A percentile compares a stretch with the other conserved stretches of the same genome.
phyloP scores from a whole-genome alignment of 2,888 invertebrate species.

The Drosophila meridiana region DNA sequence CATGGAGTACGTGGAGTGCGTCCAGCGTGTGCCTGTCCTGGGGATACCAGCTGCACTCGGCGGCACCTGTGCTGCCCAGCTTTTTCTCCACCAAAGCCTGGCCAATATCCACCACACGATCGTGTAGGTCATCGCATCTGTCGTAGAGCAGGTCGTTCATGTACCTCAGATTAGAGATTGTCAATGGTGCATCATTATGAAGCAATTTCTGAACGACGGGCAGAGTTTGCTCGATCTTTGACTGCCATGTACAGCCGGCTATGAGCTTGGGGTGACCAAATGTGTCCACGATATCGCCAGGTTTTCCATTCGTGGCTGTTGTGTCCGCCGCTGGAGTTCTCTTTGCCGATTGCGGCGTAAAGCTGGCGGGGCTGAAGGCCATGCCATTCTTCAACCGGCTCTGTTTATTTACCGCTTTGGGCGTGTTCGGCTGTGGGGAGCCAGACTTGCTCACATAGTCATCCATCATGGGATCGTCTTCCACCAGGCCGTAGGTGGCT shows the following conservation, averaged over 20 bases:
- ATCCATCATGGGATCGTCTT: constrained; percentile 68
- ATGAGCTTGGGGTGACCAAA: constrained; percentile 87
- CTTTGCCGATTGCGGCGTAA: constrained; percentile 82
- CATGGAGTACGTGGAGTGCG: constrained; percentile 77
- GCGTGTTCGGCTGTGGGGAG: constrained; percentile 50
- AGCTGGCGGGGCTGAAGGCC: constrained; percentile 84
- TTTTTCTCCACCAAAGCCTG: constrained; percentile 81
- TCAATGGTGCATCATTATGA: constrained; percentile 85
- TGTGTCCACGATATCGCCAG: constrained; percentile 88
- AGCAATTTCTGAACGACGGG: constrained; percentile 86
- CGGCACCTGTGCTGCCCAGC: constrained; percentile 69
- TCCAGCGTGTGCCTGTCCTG: constrained; percentile 81
- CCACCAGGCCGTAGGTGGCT: constrained; percentile 79
- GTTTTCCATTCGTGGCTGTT: constrained; percentile 58
- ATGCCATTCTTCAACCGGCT: constrained; percentile 67
- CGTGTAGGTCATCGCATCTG: constrained; percentile 80
- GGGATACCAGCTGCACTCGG: constrained; percentile 81
- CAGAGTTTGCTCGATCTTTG: constrained; percentile 67
- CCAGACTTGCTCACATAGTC: constrained; percentile 70
- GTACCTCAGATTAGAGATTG: constrained; percentile 84
- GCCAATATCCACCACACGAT: constrained; percentile 82
- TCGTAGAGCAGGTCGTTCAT: constrained; percentile 83
- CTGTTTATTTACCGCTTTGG: constrained; percentile 63
- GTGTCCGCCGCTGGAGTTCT: constrained; percentile 16
- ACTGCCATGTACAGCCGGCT: constrained; percentile 82